Percentiles rank a stretch among this genome's conserved stretches.
Conservation (phyloP, 2,888 invertebrate genomes). For the Stegophylla sp. region DNA sequence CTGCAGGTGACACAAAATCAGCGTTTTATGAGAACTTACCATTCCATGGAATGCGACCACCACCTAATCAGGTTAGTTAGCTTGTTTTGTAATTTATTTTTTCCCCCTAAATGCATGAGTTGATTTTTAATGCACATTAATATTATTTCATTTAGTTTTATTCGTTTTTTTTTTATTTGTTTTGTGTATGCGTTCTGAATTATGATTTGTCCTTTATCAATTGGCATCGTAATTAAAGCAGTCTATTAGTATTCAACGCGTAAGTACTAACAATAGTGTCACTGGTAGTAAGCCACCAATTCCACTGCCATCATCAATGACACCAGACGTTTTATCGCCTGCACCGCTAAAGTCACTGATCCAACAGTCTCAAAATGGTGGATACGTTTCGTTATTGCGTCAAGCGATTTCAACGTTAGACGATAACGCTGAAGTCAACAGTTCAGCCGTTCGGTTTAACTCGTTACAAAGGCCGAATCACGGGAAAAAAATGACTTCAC, state of each 20-base stretch:
- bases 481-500: constrained; percentile 28
- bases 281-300: constrained; percentile 43
- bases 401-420: constrained; percentile 56
- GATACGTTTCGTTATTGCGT: constrained; percentile 49
- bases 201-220: constrained; percentile 67
- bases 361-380: constrained; percentile 24
- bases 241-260: constrained; percentile 45
- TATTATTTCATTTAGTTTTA: constrained; percentile 58
- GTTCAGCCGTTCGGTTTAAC: constrained; percentile 33
- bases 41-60: constrained; percentile 92
- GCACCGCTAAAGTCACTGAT: constrained; percentile 46
- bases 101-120: constrained; percentile 1
- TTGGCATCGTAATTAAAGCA: neutral
- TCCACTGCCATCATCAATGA: neutral
- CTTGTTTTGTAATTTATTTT: neutral
- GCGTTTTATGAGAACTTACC: constrained; percentile 90
- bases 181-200: constrained; percentile 65
- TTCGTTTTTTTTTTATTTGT: constrained; percentile 60
- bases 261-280: constrained; percentile 57
- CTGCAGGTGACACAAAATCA: constrained; percentile 78
- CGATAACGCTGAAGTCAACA: constrained; percentile 44
- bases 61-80: constrained; percentile 84
- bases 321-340: constrained; percentile 49
- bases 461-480: constrained; percentile 33
- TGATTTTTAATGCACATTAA: neutral